Evolutionary conservation across 2,888 invertebrate genomes (phyloP).

Genomic region (Morpho achilles): DNA sequence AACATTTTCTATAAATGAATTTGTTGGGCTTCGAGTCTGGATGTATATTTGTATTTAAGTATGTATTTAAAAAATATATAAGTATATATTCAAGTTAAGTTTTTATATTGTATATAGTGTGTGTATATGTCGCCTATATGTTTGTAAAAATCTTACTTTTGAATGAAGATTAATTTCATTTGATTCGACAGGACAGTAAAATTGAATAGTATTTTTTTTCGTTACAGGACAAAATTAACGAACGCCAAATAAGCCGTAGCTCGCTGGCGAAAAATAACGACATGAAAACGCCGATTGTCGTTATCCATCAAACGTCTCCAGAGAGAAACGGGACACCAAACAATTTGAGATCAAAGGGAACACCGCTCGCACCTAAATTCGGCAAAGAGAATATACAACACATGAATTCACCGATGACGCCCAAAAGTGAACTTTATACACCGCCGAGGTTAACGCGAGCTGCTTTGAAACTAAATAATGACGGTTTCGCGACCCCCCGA

Average conservation of each 20-base stretch:
- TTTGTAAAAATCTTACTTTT: too few species aligned
- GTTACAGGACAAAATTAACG: constrained; percentile 69
- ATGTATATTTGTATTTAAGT: too few species aligned
- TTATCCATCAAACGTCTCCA: constrained; percentile 35
- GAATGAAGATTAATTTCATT: too few species aligned
- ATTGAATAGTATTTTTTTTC: not conserved
- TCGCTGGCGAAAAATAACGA: constrained; percentile 59
- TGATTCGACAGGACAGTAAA: not conserved
- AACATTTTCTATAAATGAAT: too few species aligned
- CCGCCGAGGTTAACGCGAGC: constrained; percentile 63
- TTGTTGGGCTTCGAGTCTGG: too few species aligned
- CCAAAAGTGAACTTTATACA: constrained; percentile 52
- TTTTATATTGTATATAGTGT: too few species aligned
- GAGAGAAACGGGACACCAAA: constrained; percentile 46
- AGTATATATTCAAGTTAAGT: too few species aligned
- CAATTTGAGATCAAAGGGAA: constrained; percentile 44
- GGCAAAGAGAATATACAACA: constrained; percentile 63
- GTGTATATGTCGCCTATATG: not conserved
- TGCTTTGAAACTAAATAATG: constrained; percentile 55
- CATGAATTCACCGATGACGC: constrained; percentile 41
- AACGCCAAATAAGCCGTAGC: constrained; percentile 74
- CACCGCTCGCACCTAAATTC: constrained; percentile 54
- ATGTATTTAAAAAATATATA: too few species aligned
- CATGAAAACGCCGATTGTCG: constrained; percentile 33
- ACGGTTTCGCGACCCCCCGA: constrained; percentile 64